Evolutionary conservation across 1,140 invertebrate species (phyloP), one percentile per base, ranked within the genome.

Genomic region (Diachasma alloeum): DNA sequence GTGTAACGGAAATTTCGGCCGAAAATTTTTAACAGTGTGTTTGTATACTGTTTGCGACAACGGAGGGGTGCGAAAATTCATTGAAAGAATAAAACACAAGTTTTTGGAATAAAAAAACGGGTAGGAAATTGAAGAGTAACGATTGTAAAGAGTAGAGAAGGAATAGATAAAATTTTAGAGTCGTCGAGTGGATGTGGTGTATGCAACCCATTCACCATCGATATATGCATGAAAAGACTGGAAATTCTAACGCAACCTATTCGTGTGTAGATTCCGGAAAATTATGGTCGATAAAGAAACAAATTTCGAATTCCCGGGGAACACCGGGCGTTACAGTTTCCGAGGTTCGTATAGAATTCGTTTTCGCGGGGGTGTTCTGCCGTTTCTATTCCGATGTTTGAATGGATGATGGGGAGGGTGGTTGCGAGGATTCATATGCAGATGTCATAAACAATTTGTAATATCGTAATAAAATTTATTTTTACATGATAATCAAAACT

Each of bases 261-360:
- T 86, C 83, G 82, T 83, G 86, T 82, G 83, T 86, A 83, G 86
- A 86, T 87, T 81, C 86, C 72, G 81, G 78, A 87, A 88, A 88
- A 88, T 88, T 88, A 88, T 88, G 83, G 85, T 84, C 87, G 87
- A 88, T 88, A 88, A 88, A 88, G 87, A 87, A 88, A 88, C 87
- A 87, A 88, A 88, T 88, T 88, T 83, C 81, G 77, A 87, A 88
- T 88, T 87, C 86, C 86, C 83, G 59, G 22, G 76, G 76, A 81
- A 78, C 76, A 75, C 80, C 74, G 39, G 79, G 81, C 81, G 86
- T 84, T 86, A 86, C 85, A 85, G 85, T 88, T 87, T 87, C 87
- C 81, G 81, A 79, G 76, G 44, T 46, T 46, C 44, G 59, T 63
- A 63, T 63, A 63, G 59, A 63, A 44, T 44, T 48, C 66, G 69